A percentile compares a stretch with the other conserved stretches of the same genome.
phyloP scores from a whole-genome alignment of 1,140 invertebrate genomes.

The Neuroterus valhalla region DNA sequence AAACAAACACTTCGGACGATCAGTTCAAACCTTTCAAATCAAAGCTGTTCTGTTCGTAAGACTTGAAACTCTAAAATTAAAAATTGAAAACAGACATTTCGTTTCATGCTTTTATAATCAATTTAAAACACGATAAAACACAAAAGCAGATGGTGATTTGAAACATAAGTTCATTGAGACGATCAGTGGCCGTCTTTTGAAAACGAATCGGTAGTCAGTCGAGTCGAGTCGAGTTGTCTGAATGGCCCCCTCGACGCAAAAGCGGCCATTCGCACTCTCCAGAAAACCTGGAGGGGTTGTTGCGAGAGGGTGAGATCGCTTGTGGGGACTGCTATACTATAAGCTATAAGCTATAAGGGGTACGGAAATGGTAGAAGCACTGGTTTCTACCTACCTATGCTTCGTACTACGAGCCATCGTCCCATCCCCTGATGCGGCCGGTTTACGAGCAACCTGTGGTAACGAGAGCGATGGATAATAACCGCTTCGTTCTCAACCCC shows the following conservation, averaged over 20 bases:
- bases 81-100: too few relatives aligned
- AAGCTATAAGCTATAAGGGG: too few relatives aligned
- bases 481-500: slow-evolving; percentile 71
- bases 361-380: slow-evolving; percentile 48
- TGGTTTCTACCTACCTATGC: slow-evolving; percentile 65
- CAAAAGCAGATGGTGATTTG: background rate
- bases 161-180: slow-evolving; percentile 2
- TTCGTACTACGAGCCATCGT: slow-evolving; percentile 52
- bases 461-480: slow-evolving; percentile 77
- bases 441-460: slow-evolving; percentile 77
- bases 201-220: background rate
- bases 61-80: too few relatives aligned
- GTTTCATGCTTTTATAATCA: too few relatives aligned
- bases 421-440: slow-evolving; percentile 65
- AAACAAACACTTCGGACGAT: too few relatives aligned
- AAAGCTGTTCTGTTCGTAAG: too few relatives aligned
- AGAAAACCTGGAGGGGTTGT: slow-evolving; percentile 63
- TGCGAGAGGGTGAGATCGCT: slow-evolving; percentile 45
- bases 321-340: slow-evolving; percentile 39
- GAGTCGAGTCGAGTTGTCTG: slow-evolving; percentile 56
- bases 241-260: slow-evolving; percentile 66
- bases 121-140: slow-evolving; percentile 7
- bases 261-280: slow-evolving; percentile 64
- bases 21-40: too few relatives aligned
- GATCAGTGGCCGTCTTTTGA: background rate